Percentiles rank a stretch among this genome's conserved stretches.
Evolutionary conservation across 2,888 invertebrate genomes (phyloP).

Genomic region (Saturnia pavonia): DNA sequence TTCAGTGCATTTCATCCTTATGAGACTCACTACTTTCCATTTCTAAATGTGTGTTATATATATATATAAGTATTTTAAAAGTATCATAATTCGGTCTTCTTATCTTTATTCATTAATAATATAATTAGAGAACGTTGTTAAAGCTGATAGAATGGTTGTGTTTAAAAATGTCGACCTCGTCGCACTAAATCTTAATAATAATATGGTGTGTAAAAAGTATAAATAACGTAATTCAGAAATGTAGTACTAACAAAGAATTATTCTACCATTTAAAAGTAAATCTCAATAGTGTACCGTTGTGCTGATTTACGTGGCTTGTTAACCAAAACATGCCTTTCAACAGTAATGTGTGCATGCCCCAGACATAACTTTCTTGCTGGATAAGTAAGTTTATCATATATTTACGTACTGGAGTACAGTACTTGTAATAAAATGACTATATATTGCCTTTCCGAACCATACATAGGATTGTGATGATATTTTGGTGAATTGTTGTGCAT

Average conservation of each 20-base stretch:
- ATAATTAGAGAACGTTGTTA: neutral
- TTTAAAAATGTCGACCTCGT: no score
- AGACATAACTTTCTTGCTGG: neutral
- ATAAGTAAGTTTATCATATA: neutral
- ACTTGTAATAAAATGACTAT: no score
- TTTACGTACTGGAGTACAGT: no score
- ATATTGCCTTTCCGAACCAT: no score
- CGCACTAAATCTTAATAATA: no score
- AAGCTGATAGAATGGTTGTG: neutral
- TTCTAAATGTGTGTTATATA: neutral
- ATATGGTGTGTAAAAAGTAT: no score
- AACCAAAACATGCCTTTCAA: neutral
- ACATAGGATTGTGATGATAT: no score
- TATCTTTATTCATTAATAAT: neutral
- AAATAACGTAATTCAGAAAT: neutral
- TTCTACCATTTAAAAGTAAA: neutral
- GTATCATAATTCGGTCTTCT: neutral
- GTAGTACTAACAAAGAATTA: neutral
- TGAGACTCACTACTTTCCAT: conserved; percentile 38
- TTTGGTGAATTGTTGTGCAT: no score
- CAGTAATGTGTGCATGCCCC: neutral
- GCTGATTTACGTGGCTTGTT: neutral
- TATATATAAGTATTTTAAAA: neutral
- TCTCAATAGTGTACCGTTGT: neutral
- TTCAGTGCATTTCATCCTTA: conserved; percentile 41